These are phyloP conservation scores for Manacus vitellinus DNA, from an alignment of 2,113 vertebrate species.

Conservation along the genomic window DNA sequence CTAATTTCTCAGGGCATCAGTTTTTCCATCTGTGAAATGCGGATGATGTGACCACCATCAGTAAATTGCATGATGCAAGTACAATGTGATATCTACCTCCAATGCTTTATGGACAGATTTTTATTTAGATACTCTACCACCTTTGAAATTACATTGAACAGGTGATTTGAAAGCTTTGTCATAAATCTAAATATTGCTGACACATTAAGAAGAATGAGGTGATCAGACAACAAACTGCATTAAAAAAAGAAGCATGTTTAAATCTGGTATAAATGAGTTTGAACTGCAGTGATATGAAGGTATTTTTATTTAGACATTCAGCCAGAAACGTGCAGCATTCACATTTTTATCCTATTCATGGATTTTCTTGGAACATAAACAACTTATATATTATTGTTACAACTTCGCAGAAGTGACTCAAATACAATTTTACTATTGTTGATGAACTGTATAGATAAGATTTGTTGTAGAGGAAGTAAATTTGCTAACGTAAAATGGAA, in stretches of 20 bases:
- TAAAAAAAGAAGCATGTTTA: conserved; percentile 6
- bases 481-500: not conserved
- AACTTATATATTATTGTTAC: not conserved
- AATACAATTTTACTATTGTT: not conserved
- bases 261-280: not conserved
- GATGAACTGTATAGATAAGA: not conserved
- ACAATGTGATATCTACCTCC: not conserved
- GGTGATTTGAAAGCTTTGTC: not conserved
- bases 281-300: not conserved
- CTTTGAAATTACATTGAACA: conserved; percentile 23
- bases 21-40: conserved; percentile 39
- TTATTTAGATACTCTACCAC: conserved; percentile 34
- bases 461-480: not conserved
- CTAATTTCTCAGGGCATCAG: not conserved
- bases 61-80: not conserved
- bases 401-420: not conserved
- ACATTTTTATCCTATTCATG: not conserved
- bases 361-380: not conserved
- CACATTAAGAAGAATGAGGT: conserved; percentile 16
- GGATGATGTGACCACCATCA: not conserved
- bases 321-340: not conserved
- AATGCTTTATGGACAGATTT: not conserved
- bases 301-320: not conserved
- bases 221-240: not conserved
- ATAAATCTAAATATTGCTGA: not conserved